Percentiles rank a stretch among this genome's conserved stretches.
Conservation (phyloP, 2,888 invertebrate species). For the Dicycla oo region DNA sequence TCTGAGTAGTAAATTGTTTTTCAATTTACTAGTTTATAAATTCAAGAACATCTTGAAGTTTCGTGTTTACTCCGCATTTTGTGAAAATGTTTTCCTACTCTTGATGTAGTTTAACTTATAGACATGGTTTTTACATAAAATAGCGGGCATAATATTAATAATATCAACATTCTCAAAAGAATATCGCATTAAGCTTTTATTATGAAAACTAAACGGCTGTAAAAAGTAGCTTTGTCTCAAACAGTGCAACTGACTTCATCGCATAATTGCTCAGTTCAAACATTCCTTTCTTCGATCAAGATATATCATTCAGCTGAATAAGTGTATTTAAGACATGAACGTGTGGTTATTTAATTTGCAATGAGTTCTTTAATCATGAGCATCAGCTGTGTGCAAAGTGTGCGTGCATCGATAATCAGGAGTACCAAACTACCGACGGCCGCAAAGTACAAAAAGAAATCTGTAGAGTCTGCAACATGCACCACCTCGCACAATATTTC, state of each 20-base stretch:
- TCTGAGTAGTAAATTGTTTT: constrained; percentile 18
- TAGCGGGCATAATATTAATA: constrained; percentile 58
- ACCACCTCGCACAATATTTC: constrained; percentile 1
- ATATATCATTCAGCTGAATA: constrained; percentile 16
- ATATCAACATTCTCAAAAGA: constrained; percentile 34
- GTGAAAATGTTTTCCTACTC: constrained; percentile 26
- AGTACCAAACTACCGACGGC: constrained; percentile 3
- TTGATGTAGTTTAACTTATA: constrained; percentile 3
- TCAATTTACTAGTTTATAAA: constrained; percentile 27
- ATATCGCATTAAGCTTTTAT: constrained; percentile 41
- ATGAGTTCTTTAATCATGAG: constrained; percentile 14
- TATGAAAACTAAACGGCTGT: constrained; percentile 32
- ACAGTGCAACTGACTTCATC: constrained; percentile 13
- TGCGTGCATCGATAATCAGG: constrained; percentile 9
- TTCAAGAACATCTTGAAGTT: constrained; percentile 3
- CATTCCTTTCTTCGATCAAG: constrained; percentile 42
- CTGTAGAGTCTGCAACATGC: neutral
- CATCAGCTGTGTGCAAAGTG: constrained; percentile 15
- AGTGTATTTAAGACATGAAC: constrained; percentile 30
- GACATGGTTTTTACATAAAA: constrained; percentile 29
- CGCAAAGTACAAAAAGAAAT: constrained; percentile 21
- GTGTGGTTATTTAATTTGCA: constrained; percentile 22
- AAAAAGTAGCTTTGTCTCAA: constrained; percentile 19
- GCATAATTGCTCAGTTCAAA: constrained; percentile 46
- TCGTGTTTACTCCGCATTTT: constrained; percentile 3